Conservation (phyloP, 2,113 vertebrate genomes). For the Tinamus guttatus region DNA sequence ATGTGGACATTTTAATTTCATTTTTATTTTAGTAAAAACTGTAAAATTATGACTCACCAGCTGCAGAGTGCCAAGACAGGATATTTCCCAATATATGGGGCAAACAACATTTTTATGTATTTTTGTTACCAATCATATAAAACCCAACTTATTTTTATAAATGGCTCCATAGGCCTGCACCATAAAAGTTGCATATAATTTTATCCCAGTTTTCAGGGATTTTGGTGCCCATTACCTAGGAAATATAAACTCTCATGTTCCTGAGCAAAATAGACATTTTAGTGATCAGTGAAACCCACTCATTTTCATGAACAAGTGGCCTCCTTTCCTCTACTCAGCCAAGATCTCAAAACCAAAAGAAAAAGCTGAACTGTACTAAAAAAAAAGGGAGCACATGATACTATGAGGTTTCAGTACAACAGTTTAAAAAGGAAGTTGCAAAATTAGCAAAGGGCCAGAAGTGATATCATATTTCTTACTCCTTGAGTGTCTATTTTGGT, state of each 20-base stretch:
- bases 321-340: not conserved
- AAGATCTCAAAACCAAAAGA: not conserved
- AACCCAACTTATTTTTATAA: slow-evolving; percentile 62
- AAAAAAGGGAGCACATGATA: not conserved
- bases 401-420: not conserved
- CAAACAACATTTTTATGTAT: slow-evolving; percentile 60
- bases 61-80: slow-evolving; percentile 54
- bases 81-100: slow-evolving; percentile 58
- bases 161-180: slow-evolving; percentile 40
- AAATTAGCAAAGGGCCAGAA: not conserved
- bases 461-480: not conserved
- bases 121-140: slow-evolving; percentile 66
- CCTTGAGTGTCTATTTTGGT: not conserved
- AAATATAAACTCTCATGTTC: slow-evolving; percentile 54
- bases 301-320: slow-evolving; percentile 22
- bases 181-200: slow-evolving; percentile 57
- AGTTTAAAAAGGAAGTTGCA: slow-evolving; percentile 28
- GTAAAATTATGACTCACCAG: slow-evolving; percentile 68
- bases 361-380: not conserved
- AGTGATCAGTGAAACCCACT: slow-evolving; percentile 15
- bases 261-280: slow-evolving; percentile 20
- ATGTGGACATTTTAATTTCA: slow-evolving; percentile 72
- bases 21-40: slow-evolving; percentile 77
- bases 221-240: slow-evolving; percentile 66
- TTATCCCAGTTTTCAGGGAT: slow-evolving; percentile 48